phyloP scores from a whole-genome alignment of 2,888 invertebrate species.

The Drosophila planitibia region DNA sequence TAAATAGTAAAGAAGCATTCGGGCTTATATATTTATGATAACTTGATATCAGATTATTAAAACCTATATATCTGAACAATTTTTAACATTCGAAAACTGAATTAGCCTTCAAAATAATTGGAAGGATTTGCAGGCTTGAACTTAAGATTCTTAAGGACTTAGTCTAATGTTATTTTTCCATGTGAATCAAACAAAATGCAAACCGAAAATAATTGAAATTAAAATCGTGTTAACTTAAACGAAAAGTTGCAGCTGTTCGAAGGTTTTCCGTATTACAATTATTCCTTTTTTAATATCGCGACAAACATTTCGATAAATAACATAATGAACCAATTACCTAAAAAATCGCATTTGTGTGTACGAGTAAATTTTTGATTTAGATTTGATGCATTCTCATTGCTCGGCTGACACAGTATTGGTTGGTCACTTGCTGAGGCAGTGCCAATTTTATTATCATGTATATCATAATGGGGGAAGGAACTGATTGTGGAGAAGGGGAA shows the following conservation, averaged over 20 bases:
- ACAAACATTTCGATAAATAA: constrained; percentile 1
- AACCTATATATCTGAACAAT: neutral
- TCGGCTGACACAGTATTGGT: constrained; percentile 58
- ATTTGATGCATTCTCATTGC: constrained; percentile 64
- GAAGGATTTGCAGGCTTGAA: neutral
- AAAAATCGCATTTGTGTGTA: constrained; percentile 60
- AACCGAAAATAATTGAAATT: constrained; percentile 1
- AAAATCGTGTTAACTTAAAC: constrained; percentile 30
- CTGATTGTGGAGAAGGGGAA: constrained; percentile 31
- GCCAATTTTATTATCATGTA: constrained; percentile 55
- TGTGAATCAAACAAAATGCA: constrained; percentile 29
- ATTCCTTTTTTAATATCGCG: constrained; percentile 5
- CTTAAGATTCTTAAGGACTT: neutral
- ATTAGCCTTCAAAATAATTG: neutral
- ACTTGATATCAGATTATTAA: neutral
- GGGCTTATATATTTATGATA: neutral
- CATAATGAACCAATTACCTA: constrained; percentile 60
- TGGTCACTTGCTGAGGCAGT: constrained; percentile 62
- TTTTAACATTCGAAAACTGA: neutral
- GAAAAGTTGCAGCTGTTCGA: constrained; percentile 20
- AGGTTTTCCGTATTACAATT: neutral
- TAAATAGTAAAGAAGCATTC: neutral
- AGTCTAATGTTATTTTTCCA: neutral
- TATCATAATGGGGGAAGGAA: constrained; percentile 17
- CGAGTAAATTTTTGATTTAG: constrained; percentile 33